Evolutionary conservation across 2,888 invertebrate genomes (phyloP), one percentile per base, ranked within the genome.

Genomic region (Mylabris sibirica): DNA sequence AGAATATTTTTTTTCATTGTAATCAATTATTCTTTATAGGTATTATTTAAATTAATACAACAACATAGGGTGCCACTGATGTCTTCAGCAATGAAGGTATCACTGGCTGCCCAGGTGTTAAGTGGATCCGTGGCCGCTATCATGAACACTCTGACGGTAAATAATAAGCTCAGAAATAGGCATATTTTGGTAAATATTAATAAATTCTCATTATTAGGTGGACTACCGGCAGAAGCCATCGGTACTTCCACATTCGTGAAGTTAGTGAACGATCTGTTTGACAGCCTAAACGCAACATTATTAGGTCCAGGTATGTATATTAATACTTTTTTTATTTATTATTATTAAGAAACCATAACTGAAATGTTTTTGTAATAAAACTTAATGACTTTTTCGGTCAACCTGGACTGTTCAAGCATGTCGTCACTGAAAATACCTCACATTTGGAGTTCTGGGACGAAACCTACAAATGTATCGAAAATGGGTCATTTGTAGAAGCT

Each of bases 171-270:
- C 41, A n/a, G n/a, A n/a, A n/a, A n/a, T n/a, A n/a, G n/a, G n/a
- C n/a, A n/a, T n/a, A n/a, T n/a, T n/a, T 17, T 17, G 44, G 6
- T 61, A 2, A 12, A 9, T 20, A 5, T 5, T 30, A 6, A 30
- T 5, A 30, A 30, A 30, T 30, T 30, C 26, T 26, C 5, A 3
- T 30, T 30, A 30, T 6, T 35, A 62, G 60, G 60, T 17, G 17
- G 0, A 20, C 12, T 63, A 9, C 14, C 63, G 26, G 44, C 22
- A 20, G 6, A 22, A 3, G 61, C 12, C 34, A 20, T 11, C 20
- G 35, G 61, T 17, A 61, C 61, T 35, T 30, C 61, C 0, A 61
- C 17, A 9, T 44, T 44, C 20, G 17, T 61, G 38, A 61, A 17
- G 20, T 30, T 26, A 14, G 38, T 61, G n/a, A 35, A 61, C 8